A percentile compares a stretch with the other conserved stretches of the same genome.
Evolutionary conservation across 2,797 vertebrate genomes (phyloP).

Genomic region (Moxostoma hubbsi): DNA sequence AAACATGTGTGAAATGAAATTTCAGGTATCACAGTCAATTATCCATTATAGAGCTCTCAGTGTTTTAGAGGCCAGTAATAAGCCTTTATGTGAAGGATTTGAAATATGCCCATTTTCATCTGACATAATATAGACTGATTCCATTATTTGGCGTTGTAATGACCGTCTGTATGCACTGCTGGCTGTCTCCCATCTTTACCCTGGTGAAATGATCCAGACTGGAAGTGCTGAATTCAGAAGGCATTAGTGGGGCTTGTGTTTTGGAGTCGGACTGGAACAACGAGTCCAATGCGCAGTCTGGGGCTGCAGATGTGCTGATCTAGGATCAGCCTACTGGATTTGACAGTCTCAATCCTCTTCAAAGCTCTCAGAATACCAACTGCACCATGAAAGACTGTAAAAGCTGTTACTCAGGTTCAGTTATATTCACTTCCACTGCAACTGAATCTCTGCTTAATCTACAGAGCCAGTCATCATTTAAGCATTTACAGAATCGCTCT

Average conservation of each 20-base stretch:
- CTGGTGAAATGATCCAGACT: constrained; percentile 37
- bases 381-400: constrained; percentile 23
- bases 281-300: constrained; percentile 22
- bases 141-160: constrained; percentile 3
- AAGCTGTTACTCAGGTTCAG: constrained; percentile 27
- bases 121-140: constrained; percentile 47
- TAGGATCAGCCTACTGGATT: constrained; percentile 40
- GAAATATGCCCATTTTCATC: constrained; percentile 46
- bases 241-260: constrained; percentile 42
- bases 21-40: constrained; percentile 46
- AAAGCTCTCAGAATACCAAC: constrained; percentile 34
- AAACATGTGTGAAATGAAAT: constrained; percentile 34
- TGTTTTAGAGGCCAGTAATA: constrained; percentile 39
- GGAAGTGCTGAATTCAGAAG: constrained; percentile 34
- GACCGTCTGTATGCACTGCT: constrained; percentile 11
- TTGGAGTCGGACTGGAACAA: constrained; percentile 44
- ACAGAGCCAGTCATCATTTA: constrained; percentile 18
- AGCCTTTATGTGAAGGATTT: constrained; percentile 39
- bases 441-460: constrained; percentile 5
- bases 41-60: constrained; percentile 5
- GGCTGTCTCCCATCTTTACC: constrained; percentile 17
- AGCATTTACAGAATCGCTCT: not conserved
- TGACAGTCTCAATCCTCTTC: constrained; percentile 48
- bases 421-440: constrained; percentile 18
- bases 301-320: constrained; percentile 48